phyloP scores from a whole-genome alignment of 2,797 vertebrate genomes.

The Glyptemys insculpta region DNA sequence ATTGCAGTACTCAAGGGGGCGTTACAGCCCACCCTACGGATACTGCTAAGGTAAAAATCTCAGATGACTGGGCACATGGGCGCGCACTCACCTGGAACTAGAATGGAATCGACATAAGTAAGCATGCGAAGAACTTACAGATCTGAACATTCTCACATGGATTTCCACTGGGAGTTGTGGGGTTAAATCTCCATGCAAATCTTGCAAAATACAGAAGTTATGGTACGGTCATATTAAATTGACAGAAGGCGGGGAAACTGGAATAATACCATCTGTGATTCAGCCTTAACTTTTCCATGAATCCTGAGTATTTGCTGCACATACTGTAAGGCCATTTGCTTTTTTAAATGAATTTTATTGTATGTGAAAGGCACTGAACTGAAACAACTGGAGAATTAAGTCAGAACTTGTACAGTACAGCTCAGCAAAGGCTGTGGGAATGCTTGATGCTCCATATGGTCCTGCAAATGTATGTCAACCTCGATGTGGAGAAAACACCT shows the following conservation, averaged over 20 bases:
- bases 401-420: neutral
- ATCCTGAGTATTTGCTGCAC: neutral
- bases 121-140: neutral
- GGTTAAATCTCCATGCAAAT: neutral
- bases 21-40: too few species aligned
- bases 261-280: neutral
- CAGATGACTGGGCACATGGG: too few species aligned
- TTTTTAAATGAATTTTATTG: neutral
- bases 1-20: too few species aligned
- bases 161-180: neutral
- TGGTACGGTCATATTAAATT: neutral
- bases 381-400: neutral
- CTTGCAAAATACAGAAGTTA: neutral
- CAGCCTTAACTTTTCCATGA: neutral
- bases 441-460: neutral
- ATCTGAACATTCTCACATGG: neutral
- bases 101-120: too few species aligned
- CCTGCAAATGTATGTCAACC: neutral
- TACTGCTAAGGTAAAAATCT: too few species aligned
- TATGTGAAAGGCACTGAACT: conserved; percentile 4
- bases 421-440: neutral
- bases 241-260: neutral
- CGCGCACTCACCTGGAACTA: too few species aligned
- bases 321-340: neutral
- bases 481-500: conserved; percentile 18